A percentile compares a stretch with the other conserved stretches of the same genome.
phyloP scores from a whole-genome alignment of 2,797 vertebrate species.

The Siniperca obscura region DNA sequence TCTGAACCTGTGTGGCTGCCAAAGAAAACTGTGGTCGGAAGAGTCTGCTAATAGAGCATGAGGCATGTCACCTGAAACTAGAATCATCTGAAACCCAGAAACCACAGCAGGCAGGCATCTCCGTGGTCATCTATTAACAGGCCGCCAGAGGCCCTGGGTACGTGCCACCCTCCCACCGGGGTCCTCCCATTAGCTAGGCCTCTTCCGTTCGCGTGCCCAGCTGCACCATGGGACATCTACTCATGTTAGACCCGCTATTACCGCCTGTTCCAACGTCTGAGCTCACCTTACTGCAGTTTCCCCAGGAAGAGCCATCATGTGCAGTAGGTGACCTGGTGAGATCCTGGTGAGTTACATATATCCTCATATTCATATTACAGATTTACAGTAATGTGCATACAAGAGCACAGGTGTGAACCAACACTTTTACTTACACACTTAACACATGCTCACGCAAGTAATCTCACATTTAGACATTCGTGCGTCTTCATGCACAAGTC shows the following conservation, averaged over 20 bases:
- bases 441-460: slow-evolving; percentile 8
- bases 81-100: slow-evolving; percentile 89
- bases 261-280: slow-evolving; percentile 73
- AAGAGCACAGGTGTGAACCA: slow-evolving; percentile 8
- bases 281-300: slow-evolving; percentile 77
- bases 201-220: slow-evolving; percentile 81
- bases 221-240: slow-evolving; percentile 78
- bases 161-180: slow-evolving; percentile 78
- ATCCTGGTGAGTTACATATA: slow-evolving; percentile 52
- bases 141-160: slow-evolving; percentile 77
- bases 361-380: slow-evolving; percentile 33
- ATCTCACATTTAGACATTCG: background rate
- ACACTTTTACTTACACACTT: slow-evolving; percentile 26
- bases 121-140: slow-evolving; percentile 80
- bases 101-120: slow-evolving; percentile 87
- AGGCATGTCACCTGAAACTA: slow-evolving; percentile 92
- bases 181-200: slow-evolving; percentile 81
- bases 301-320: slow-evolving; percentile 55
- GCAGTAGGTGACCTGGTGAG: slow-evolving; percentile 36
- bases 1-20: slow-evolving; percentile 81
- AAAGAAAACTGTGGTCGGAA: slow-evolving; percentile 92
- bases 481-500: background rate
- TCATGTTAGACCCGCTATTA: slow-evolving; percentile 80
- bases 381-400: slow-evolving; percentile 38
- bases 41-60: slow-evolving; percentile 91